These are phyloP conservation scores for human (Homo sapiens) DNA, from an alignment of 2,113 vertebrate species.

Conservation along the genomic window DNA sequence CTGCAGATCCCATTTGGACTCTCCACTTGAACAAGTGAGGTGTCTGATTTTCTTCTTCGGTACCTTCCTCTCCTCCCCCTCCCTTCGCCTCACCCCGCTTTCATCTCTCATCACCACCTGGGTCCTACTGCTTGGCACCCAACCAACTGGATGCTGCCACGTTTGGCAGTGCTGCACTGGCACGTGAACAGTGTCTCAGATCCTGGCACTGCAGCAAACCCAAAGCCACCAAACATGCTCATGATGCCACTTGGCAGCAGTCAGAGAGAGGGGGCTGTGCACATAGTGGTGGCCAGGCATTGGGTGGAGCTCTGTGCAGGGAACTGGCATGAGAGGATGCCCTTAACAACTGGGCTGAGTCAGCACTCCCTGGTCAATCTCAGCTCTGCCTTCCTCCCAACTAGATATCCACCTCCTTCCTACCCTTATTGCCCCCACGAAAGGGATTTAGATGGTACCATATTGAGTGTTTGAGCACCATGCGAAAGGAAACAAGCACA, in stretches of 20 bases:
- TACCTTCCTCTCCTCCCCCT: background rate
- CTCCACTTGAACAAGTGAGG: conserved; percentile 69
- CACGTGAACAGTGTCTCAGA: conserved; percentile 62
- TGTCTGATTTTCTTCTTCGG: conserved; percentile 53
- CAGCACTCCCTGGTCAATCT: background rate
- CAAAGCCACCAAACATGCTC: conserved; percentile 36
- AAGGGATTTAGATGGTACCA: background rate
- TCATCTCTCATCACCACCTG: conserved; percentile 66
- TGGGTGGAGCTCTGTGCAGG: background rate
- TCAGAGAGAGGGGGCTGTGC: background rate
- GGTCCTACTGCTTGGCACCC: conserved; percentile 71
- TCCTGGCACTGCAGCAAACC: conserved; percentile 70
- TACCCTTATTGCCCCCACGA: background rate
- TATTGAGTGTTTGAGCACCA: background rate
- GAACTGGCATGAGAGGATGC: background rate
- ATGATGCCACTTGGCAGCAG: conserved; percentile 61
- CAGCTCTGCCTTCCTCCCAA: background rate
- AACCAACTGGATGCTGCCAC: conserved; percentile 69
- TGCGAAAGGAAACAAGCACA: background rate
- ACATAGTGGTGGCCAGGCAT: background rate
- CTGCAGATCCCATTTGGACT: background rate
- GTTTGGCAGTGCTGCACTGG: conserved; percentile 68
- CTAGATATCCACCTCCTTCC: background rate
- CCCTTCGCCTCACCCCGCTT: background rate
- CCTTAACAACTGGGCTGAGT: background rate